These are phyloP conservation scores for Heliconius ismenius DNA, from an alignment of 2,888 invertebrate species.

Conservation along the genomic window DNA sequence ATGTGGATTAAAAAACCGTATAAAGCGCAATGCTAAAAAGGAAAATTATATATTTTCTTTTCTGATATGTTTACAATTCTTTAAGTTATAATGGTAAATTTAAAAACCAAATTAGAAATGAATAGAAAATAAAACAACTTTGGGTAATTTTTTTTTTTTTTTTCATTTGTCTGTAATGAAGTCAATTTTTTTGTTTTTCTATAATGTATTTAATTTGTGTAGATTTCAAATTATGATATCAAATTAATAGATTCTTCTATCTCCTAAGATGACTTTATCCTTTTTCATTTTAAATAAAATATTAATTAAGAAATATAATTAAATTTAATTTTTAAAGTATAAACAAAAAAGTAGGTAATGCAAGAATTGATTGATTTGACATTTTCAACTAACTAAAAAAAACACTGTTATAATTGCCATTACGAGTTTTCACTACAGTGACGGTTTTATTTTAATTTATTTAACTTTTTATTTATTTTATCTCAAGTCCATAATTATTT, in stretches of 20 bases:
- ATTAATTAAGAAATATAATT: background rate
- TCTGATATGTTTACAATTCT: too few relatives aligned
- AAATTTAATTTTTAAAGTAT: background rate
- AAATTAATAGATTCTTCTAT: too few relatives aligned
- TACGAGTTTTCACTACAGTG: background rate
- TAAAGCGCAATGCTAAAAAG: too few relatives aligned
- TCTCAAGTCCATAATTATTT: background rate
- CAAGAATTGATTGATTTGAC: background rate
- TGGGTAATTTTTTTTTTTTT: background rate
- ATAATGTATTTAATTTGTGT: background rate
- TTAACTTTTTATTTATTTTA: background rate
- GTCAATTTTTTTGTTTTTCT: too few relatives aligned
- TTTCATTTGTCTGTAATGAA: background rate
- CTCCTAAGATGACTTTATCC: background rate
- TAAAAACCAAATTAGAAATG: too few relatives aligned
- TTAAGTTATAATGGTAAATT: too few relatives aligned
- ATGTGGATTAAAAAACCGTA: too few relatives aligned
- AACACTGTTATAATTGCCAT: background rate
- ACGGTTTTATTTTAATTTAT: background rate
- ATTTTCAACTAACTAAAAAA: background rate
- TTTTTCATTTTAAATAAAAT: background rate
- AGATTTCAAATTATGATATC: background rate
- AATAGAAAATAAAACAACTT: too few relatives aligned
- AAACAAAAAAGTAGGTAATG: background rate
- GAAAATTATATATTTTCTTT: too few relatives aligned